Base-by-base conservation (phyloP, 2,888 invertebrate genomes). In the Nemurella pictetii region DNA sequence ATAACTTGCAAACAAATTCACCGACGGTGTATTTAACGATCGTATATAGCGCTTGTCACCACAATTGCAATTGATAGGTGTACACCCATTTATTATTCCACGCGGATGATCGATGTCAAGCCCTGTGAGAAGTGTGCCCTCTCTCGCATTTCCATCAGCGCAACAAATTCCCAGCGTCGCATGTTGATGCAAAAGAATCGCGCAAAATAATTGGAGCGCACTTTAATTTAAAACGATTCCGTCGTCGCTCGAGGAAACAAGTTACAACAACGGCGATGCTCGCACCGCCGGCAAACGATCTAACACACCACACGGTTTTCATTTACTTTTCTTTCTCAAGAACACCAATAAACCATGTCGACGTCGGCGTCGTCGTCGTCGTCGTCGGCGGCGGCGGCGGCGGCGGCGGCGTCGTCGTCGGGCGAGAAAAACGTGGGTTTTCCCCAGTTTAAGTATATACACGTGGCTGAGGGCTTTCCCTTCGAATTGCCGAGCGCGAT, bases 311-410 rank as follows among this genome's bases (percentile, higher is more conserved):
- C 26, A 27, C 75, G n/a, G 28, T 26, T 75, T 75, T 26, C 75
- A 75, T 75, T 75, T 75, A 75, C 26, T 75, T 15, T 4, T 75
- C 25, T 75, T 27, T 27, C 75, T 75, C 5, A 75, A 75, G 75
- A 27, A 26, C 28, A 75, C 75, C 75, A 75, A 75, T 75, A 75
- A 75, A 75, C 75, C 75, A 75, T n/a, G 26, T n/a, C 55, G 20
- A 32, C 9, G 32, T 3, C 9, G 32, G 3, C 4, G 32, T 3
- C 9, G 32, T n/a, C n/a, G n/a, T n/a, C n/a, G n/a, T n/a, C n/a
- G n/a, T 3, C 9, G 32, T 32, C 4, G 32, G 32, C 9, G 32
- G n/a, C 32, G 4, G 32, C 32, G 32, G 32, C 4, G 32, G 3
- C 4, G 32, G n/a, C 32, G 4, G 32, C 32, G 32, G 32, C 4